Conservation (phyloP, 2,888 invertebrate species). For the Orchesella flavescens region DNA sequence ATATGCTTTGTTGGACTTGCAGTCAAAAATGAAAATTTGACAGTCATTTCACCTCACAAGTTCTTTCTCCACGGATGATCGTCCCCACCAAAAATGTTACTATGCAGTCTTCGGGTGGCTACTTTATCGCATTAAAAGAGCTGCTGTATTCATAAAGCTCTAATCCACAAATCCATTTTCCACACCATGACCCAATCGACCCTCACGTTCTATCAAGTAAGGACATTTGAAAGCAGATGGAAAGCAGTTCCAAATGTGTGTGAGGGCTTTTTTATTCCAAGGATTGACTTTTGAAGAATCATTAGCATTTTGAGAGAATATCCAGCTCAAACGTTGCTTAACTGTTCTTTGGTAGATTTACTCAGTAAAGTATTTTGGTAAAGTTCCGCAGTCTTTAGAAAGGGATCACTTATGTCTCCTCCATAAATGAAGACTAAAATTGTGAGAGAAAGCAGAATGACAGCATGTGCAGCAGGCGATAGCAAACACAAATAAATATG, state of each 20-base stretch:
- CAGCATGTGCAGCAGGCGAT: not conserved
- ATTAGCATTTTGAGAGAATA: not conserved
- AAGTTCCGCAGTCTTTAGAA: not conserved
- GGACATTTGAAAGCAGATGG: constrained; percentile 36
- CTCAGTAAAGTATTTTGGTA: constrained; percentile 14
- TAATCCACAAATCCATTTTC: constrained; percentile 45
- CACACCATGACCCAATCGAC: constrained; percentile 9
- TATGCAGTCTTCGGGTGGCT: constrained; percentile 10
- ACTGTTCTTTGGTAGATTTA: not conserved
- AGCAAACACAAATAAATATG: not conserved
- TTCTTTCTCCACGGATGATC: not conserved
- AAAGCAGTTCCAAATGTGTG: constrained; percentile 31
- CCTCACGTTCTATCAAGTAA: constrained; percentile 7
- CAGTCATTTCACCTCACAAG: constrained; percentile 7
- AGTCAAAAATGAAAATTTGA: not conserved
- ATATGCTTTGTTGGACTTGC: not conserved
- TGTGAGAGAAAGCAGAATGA: too few species aligned
- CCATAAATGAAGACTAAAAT: too few species aligned
- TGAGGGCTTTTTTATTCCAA: not conserved
- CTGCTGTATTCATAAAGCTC: constrained; percentile 14
- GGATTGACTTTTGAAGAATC: not conserved
- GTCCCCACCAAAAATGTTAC: constrained; percentile 18
- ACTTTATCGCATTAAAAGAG: not conserved
- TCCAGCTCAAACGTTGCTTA: not conserved
- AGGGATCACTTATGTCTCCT: too few species aligned